phyloP scores from a whole-genome alignment of 2,797 vertebrate species.

The Botia kubotai region DNA sequence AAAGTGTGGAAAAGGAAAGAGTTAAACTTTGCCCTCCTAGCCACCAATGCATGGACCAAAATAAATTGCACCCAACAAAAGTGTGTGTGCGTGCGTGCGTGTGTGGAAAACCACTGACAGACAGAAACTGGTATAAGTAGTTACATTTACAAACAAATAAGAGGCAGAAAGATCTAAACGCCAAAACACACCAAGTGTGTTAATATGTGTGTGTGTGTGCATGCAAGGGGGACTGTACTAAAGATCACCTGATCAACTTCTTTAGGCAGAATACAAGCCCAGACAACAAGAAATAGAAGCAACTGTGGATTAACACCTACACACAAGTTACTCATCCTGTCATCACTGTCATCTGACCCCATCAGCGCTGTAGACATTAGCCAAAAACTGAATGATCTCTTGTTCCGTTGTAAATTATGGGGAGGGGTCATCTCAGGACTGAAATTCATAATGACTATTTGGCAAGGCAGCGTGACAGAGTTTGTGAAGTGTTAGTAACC shows the following conservation, averaged over 20 bases:
- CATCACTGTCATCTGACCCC: neutral
- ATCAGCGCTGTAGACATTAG: neutral
- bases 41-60: neutral
- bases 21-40: constrained; percentile 17
- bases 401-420: neutral
- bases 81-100: constrained; percentile 2
- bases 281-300: constrained; percentile 1
- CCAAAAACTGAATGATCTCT: neutral
- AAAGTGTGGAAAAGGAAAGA: constrained; percentile 14
- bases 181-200: neutral
- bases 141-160: constrained; percentile 2
- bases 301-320: constrained; percentile 1
- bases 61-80: constrained; percentile 38
- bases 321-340: neutral
- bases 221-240: neutral
- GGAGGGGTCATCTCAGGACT: neutral
- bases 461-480: neutral
- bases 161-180: neutral
- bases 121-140: neutral
- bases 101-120: neutral
- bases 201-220: neutral
- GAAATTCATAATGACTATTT: neutral
- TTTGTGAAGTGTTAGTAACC: neutral
- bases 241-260: constrained; percentile 46
- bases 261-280: constrained; percentile 4